A percentile compares a stretch with the other conserved stretches of the same genome.
These are phyloP conservation scores for Dichetophora obliterata DNA, from an alignment of 2,888 invertebrate species.

Conservation along the genomic window DNA sequence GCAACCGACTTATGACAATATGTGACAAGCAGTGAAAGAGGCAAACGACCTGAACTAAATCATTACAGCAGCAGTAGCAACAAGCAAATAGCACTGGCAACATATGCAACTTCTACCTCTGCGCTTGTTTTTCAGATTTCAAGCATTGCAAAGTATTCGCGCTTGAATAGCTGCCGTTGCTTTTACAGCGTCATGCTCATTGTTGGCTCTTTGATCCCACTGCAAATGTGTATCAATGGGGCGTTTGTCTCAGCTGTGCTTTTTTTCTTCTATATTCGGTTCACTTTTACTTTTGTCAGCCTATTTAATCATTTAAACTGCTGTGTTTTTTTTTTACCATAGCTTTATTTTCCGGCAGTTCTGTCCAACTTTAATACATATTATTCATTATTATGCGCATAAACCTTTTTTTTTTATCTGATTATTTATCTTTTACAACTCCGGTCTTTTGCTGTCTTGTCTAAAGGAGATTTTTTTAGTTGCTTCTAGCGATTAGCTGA, in stretches of 20 bases:
- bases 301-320: neutral
- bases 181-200: too few relatives aligned
- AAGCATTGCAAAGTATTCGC: neutral
- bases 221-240: conserved; percentile 8
- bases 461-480: neutral
- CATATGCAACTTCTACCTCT: neutral
- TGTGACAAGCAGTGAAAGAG: neutral
- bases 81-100: too few relatives aligned
- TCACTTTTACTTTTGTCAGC: neutral
- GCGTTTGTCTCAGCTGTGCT: neutral
- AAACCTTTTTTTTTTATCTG: neutral
- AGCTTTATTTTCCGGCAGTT: conserved; percentile 1
- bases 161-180: neutral
- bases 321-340: neutral
- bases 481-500: too few relatives aligned
- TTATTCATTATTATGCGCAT: conserved; percentile 12
- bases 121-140: too few relatives aligned
- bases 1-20: neutral
- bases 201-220: neutral
- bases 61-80: neutral
- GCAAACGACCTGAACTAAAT: neutral
- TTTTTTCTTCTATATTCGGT: neutral
- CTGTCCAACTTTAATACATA: conserved; percentile 2
- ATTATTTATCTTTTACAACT: neutral
- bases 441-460: neutral